phyloP scores from a whole-genome alignment of 2,888 invertebrate species.

The Zeuzera pyrina region DNA sequence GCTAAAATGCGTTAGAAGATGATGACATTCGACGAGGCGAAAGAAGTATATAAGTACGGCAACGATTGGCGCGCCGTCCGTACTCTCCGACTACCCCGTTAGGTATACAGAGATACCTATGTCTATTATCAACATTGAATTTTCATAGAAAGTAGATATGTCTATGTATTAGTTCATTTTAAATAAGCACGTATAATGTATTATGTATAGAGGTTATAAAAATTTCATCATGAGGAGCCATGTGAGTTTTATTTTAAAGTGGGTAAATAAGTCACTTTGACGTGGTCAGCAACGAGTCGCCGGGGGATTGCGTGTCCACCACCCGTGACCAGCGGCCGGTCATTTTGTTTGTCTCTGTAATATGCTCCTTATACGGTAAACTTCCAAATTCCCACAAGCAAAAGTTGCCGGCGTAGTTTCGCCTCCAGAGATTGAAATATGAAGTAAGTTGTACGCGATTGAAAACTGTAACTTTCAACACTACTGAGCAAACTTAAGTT shows the following conservation, averaged over 20 bases:
- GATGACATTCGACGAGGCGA: no score
- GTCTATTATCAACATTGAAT: no score
- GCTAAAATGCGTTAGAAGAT: no score
- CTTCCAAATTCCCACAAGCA: conserved; percentile 32
- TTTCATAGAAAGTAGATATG: no score
- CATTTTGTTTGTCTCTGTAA: conserved; percentile 16
- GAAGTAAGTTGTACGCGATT: conserved; percentile 50
- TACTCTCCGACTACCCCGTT: no score
- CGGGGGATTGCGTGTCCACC: conserved; percentile 32
- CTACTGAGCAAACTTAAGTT: conserved; percentile 17
- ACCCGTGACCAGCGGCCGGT: conserved; percentile 15
- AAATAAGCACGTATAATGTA: no score
- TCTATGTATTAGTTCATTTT: no score
- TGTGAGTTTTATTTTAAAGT: not conserved
- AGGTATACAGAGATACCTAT: no score
- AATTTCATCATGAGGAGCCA: no score
- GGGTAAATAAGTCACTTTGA: conserved; percentile 4
- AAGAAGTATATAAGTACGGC: no score
- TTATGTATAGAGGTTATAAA: no score
- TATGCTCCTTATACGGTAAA: conserved; percentile 21
- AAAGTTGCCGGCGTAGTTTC: conserved; percentile 32
- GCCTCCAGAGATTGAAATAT: conserved; percentile 44
- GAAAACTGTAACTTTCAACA: conserved; percentile 45
- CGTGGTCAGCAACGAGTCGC: conserved; percentile 12
- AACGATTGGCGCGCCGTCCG: no score